These are phyloP conservation scores for Yoshiicerus persimilis DNA, from an alignment of 1,140 invertebrate genomes.

Conservation along the genomic window DNA sequence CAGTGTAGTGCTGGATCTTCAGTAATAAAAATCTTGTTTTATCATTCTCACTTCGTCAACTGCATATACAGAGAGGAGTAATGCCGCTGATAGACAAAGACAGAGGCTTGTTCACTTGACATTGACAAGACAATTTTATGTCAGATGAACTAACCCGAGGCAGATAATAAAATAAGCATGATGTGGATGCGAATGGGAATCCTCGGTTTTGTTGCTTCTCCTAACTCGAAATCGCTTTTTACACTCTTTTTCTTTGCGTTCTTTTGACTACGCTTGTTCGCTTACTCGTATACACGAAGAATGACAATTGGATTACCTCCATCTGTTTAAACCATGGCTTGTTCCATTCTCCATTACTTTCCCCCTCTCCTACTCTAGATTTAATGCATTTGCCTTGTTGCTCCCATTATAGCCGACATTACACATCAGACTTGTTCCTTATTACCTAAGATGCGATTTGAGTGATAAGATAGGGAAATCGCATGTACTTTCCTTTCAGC, in stretches of 20 bases:
- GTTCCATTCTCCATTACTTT: background rate
- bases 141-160: background rate
- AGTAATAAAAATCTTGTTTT: background rate
- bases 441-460: background rate
- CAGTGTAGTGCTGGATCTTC: no score
- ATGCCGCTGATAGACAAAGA: background rate
- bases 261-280: no score
- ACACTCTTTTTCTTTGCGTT: background rate
- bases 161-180: slow-evolving; percentile 18
- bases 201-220: background rate
- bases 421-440: background rate
- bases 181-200: background rate
- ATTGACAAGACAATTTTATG: slow-evolving; percentile 17
- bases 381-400: background rate
- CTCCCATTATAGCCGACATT: background rate
- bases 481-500: background rate
- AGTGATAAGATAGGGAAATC: background rate
- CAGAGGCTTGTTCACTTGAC: background rate
- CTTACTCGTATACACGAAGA: background rate
- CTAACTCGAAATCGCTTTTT: background rate
- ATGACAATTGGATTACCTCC: background rate
- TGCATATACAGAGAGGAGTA: background rate
- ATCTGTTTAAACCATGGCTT: background rate
- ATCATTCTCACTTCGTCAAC: background rate
- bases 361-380: background rate